A percentile compares a stretch with the other conserved stretches of the same genome.
Evolutionary conservation across 2,888 invertebrate genomes (phyloP).

Genomic region (Encarsia formosa): DNA sequence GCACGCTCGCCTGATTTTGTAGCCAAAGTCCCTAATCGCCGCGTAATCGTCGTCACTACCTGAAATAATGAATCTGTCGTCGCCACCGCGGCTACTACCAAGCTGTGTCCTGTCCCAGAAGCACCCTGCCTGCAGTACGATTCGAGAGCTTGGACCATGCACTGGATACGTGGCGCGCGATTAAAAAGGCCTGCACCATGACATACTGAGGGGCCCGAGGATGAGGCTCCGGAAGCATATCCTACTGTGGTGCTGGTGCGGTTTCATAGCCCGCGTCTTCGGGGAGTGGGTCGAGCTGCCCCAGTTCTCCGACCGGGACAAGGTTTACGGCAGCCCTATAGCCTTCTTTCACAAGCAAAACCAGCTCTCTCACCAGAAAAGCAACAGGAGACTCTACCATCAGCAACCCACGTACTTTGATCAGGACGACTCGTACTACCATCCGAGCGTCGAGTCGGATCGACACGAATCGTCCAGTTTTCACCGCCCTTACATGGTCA

Average conservation of each 20-base stretch:
- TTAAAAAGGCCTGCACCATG: not conserved
- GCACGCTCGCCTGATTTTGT: constrained; percentile 1
- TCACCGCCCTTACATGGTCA: too few species aligned
- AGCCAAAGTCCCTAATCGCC: not conserved
- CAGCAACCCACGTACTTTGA: too few species aligned
- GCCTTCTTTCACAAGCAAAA: not conserved
- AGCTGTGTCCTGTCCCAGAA: not conserved
- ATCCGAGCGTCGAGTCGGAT: too few species aligned
- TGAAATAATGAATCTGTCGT: not conserved
- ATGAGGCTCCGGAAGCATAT: too few species aligned
- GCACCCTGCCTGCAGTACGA: not conserved
- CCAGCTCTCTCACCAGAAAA: too few species aligned
- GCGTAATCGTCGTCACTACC: constrained; percentile 8
- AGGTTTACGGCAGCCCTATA: constrained; percentile 34
- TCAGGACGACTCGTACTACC: too few species aligned
- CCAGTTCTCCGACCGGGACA: constrained; percentile 43
- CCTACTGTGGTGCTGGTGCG: not conserved
- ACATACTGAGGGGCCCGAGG: too few species aligned
- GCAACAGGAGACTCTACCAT: too few species aligned
- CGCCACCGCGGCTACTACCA: not conserved
- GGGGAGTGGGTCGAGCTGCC: constrained; percentile 48
- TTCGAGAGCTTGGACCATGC: not conserved
- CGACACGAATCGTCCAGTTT: too few species aligned
- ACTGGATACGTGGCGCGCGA: not conserved
- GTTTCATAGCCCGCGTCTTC: not conserved